Evolutionary conservation across 2,113 vertebrate species (phyloP).

Genomic region (rabbit (Oryctolagus cuniculus)): DNA sequence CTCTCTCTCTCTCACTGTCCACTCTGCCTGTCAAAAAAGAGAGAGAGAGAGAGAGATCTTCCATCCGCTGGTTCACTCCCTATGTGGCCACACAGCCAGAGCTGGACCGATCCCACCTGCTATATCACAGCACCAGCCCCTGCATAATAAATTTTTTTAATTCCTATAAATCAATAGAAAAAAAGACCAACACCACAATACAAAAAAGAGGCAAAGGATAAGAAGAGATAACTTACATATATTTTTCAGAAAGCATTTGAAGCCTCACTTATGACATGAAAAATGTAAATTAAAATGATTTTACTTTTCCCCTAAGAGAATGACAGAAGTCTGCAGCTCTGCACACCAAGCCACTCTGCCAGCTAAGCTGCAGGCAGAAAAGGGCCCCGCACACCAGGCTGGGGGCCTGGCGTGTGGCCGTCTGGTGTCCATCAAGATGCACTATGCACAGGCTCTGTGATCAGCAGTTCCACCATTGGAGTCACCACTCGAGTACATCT

Average conservation of each 20-base stretch:
- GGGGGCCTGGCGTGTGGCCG: too few relatives aligned
- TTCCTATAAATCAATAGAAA: conserved; percentile 13
- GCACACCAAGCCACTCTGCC: background rate
- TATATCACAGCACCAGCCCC: background rate
- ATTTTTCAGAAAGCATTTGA: background rate
- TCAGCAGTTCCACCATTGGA: background rate
- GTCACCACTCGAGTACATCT: background rate
- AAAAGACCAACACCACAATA: background rate
- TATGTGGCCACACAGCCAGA: too few relatives aligned
- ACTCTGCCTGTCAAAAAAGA: too few relatives aligned
- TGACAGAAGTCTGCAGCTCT: background rate
- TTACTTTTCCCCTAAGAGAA: background rate
- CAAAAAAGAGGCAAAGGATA: background rate
- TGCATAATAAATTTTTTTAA: background rate
- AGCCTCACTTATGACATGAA: background rate
- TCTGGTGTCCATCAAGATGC: background rate
- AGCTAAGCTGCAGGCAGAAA: background rate
- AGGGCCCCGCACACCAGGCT: background rate
- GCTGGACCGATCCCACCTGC: too few relatives aligned
- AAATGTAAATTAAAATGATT: background rate
- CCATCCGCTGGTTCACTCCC: too few relatives aligned
- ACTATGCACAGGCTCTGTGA: background rate
- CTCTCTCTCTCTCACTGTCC: too few relatives aligned
- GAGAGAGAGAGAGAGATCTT: too few relatives aligned
- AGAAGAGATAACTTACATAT: background rate